A percentile compares a stretch with the other conserved stretches of the same genome.
These are phyloP conservation scores for Paracanthobrama guichenoti DNA, from an alignment of 2,113 vertebrate species.

Conservation along the genomic window DNA sequence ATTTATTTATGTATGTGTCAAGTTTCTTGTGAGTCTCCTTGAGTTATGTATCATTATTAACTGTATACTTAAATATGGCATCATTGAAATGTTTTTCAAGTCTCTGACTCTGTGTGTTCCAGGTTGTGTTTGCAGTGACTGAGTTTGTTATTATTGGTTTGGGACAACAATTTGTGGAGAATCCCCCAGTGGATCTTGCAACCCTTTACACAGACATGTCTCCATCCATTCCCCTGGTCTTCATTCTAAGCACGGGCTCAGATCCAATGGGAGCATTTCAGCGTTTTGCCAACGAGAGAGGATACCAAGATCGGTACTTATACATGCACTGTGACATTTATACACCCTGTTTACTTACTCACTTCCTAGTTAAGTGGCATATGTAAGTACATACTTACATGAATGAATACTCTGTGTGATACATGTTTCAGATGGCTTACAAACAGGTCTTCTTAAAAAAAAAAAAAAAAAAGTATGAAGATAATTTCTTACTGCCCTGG, in stretches of 20 bases:
- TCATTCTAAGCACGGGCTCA: conserved; percentile 83
- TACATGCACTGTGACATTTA: conserved; percentile 10
- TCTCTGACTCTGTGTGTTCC: conserved; percentile 27
- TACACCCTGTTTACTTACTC: not conserved
- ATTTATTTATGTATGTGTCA: not conserved
- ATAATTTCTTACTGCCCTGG: not conserved
- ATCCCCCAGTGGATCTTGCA: conserved; percentile 79
- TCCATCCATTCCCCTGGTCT: conserved; percentile 75
- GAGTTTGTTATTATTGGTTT: conserved; percentile 81
- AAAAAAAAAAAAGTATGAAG: not conserved
- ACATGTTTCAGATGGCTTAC: not conserved
- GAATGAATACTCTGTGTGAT: not conserved
- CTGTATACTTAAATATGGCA: not conserved
- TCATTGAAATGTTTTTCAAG: not conserved
- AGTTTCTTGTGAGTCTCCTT: not conserved
- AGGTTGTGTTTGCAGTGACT: conserved; percentile 79
- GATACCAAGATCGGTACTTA: conserved; percentile 75
- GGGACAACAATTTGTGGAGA: conserved; percentile 81
- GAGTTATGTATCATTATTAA: not conserved
- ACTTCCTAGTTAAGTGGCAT: not conserved
- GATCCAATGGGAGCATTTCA: conserved; percentile 85
- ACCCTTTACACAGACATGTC: conserved; percentile 82
- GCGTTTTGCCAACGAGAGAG: conserved; percentile 80
- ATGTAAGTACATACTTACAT: not conserved
- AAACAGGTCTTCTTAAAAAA: not conserved